Base-by-base conservation (phyloP, 2,888 invertebrate genomes). In the Tineola bisselliella region DNA sequence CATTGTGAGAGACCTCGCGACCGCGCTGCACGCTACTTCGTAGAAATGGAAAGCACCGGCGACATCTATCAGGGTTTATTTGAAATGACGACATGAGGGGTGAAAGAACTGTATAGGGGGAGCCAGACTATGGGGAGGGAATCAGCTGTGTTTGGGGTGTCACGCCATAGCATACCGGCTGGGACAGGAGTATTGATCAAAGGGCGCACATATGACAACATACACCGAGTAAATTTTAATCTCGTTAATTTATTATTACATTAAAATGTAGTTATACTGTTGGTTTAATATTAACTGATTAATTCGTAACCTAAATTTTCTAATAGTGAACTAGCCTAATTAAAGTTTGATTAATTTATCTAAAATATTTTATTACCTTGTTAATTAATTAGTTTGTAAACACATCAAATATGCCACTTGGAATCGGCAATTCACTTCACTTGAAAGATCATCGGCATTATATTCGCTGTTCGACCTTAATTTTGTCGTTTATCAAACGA, bases 111-210 rank as follows among this genome's bases (percentile, higher is more conserved):
- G 69, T 67, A 68, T 69, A 69, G 76, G 74, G 76, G 73, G 72
- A 71, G 74, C 31, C 58, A 58, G 58, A 58, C 58, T 58, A 17
- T 18, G 76, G 70, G 67, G 76, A 71, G 74, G 72, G 77, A 72
- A 84, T 84, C 87, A 86, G 86, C 87, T 86, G 84, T 79, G 77
- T 81, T 80, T 79, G 70, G 79, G 84, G 82, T 74, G 80, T 74
- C 79, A 76, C 77, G 78, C 74, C 76, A 77, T n/a, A n/a, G n/a
- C n/a, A n/a, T 69, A 80, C 80, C 70, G 77, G 81, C 70, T 84
- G 88, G 74, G 88, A 84, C 79, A 77, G 78, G 64, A 77, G 84
- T 70, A 86, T 87, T 75, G 76, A 81, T 70, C 89, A 89, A 77
- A 75, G 81, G 65, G 84, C 88, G 48, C 15, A 72, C 88, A 48